Base-by-base conservation (phyloP, 2,888 invertebrate genomes). In the Eupithecia subfuscata region DNA sequence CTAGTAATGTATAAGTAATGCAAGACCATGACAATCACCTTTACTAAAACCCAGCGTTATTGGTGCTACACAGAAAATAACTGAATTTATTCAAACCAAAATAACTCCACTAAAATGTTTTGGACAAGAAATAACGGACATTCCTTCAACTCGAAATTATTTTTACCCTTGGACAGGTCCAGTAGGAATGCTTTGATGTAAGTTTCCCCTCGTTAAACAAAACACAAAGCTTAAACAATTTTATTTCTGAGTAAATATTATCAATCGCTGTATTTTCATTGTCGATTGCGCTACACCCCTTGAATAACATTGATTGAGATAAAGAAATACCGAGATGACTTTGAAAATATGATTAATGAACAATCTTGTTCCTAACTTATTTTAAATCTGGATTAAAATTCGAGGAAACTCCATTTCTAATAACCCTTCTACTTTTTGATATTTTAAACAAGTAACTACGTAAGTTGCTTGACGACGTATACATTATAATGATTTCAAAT, bases 141-240 rank as follows among this genome's bases (percentile, higher is more conserved):
- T 72, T 73, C 72, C 56, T 65, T 69, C 64, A 70, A 70, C 45
- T 63, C 6, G 65, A 76, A 73, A 70, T 70, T 60, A 52, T 56
- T 76, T 56, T 76, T 70, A 73, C 73, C 73, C 73, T 30, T 67
- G 60, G 56, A 73, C 72, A 60, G 30, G 73, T 68, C 74, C 45
- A 67, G 11, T 60, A 11, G 67, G 71, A 76, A 76, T 76, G 73
- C 75, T 76, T 76, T 76, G 75, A 76, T 60, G 67, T 73, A 18
- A 69, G 52, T 37, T 68, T 60, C 73, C 56, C 72, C 56, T 73
- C 70, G 68, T 34, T 68, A 71, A 56, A 71, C 72, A 65, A 72
- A 75, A 75, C 64, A 69, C 25, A 71, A 75, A 69, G 69, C 69
- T 69, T 37, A 60, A 22, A 71, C 25, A 2, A 71, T 64, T 25